A percentile compares a stretch with the other conserved stretches of the same genome.
Evolutionary conservation across 2,797 vertebrate species (phyloP).

Genomic region (Alfaro cultratus): DNA sequence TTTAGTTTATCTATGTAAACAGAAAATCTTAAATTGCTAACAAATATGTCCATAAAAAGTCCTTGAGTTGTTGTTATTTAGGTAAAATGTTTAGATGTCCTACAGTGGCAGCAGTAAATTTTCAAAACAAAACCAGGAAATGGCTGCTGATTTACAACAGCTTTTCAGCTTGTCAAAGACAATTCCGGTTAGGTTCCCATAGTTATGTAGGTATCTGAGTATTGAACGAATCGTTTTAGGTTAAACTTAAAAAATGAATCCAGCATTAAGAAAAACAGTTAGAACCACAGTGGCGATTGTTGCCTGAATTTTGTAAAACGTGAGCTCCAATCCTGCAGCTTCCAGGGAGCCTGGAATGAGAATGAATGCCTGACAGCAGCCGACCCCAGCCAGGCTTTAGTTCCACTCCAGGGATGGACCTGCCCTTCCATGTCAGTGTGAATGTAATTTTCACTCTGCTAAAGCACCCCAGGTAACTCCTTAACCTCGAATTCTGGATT

Average conservation of each 20-base stretch:
- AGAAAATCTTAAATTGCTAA: background rate
- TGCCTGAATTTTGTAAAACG: conserved; percentile 21
- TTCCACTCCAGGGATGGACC: conserved; percentile 65
- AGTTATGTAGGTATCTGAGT: background rate
- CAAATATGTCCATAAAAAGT: background rate
- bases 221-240: background rate
- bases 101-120: background rate
- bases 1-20: background rate
- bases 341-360: conserved; percentile 59
- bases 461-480: conserved; percentile 63
- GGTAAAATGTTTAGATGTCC: background rate
- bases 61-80: background rate
- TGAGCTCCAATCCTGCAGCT: conserved; percentile 49
- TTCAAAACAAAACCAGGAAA: background rate
- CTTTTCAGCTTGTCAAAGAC: background rate
- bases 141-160: background rate
- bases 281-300: conserved; percentile 17
- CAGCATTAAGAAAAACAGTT: conserved; percentile 6
- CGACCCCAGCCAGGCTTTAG: conserved; percentile 53
- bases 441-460: conserved; percentile 76
- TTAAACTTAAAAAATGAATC: background rate
- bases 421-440: conserved; percentile 66
- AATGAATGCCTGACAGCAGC: conserved; percentile 55
- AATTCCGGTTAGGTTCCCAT: background rate
- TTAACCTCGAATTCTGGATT: conserved; percentile 61